Evolutionary conservation across 2,888 invertebrate species (phyloP).

Genomic region (Agriotes lineatus): DNA sequence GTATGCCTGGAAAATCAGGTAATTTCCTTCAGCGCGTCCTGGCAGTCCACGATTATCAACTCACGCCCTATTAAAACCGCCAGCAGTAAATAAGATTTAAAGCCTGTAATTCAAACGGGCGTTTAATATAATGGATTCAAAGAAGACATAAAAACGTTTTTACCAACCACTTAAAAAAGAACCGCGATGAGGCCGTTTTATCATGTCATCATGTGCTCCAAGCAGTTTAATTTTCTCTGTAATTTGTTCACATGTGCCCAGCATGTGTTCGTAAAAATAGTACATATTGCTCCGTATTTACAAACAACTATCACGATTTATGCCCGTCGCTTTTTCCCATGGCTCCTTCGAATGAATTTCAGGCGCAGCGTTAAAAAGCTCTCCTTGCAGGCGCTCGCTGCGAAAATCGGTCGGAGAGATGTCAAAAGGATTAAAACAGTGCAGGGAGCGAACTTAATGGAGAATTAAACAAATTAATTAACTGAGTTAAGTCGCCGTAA

Average conservation of each 20-base stretch:
- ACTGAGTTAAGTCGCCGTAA: constrained; percentile 26
- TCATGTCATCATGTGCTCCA: constrained; percentile 28
- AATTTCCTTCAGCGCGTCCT: constrained; percentile 11
- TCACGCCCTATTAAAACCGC: constrained; percentile 35
- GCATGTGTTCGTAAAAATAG: constrained; percentile 28
- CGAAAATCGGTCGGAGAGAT: constrained; percentile 5
- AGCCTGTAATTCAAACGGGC: constrained; percentile 38
- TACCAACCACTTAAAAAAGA: constrained; percentile 31
- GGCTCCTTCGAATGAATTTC: background rate
- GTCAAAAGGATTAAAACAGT: constrained; percentile 12
- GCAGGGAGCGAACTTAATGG: constrained; percentile 21
- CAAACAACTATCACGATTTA: constrained; percentile 29
- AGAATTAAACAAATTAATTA: constrained; percentile 35
- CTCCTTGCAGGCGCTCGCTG: background rate
- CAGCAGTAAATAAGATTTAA: constrained; percentile 39
- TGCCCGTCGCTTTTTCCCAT: constrained; percentile 24
- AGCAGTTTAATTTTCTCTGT: constrained; percentile 29
- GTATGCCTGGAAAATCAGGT: background rate
- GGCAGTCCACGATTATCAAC: constrained; percentile 17
- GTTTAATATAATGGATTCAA: constrained; percentile 42
- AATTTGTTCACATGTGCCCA: constrained; percentile 33
- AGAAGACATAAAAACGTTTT: constrained; percentile 35
- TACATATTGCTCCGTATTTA: constrained; percentile 25
- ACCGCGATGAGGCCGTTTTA: constrained; percentile 36
- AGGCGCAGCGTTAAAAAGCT: background rate